These are phyloP conservation scores for Polyploca ridens DNA, from an alignment of 2,888 invertebrate genomes.

Conservation along the genomic window DNA sequence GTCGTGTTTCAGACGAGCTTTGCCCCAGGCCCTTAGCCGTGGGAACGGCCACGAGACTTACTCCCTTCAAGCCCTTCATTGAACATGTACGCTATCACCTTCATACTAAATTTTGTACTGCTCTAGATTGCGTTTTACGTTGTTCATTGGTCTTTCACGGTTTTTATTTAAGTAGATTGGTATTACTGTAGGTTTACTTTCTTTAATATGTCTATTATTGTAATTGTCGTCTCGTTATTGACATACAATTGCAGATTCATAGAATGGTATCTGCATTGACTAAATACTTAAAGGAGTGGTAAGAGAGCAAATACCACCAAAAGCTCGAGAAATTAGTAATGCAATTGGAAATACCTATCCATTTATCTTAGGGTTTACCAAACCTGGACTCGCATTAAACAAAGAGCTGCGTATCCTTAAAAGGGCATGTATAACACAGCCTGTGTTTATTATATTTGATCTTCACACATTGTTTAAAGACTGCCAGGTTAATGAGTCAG, in stretches of 20 bases:
- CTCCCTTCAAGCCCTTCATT: constrained; percentile 14
- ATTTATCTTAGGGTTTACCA: not conserved
- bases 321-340: too few relatives aligned
- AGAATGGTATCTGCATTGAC: too few relatives aligned
- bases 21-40: constrained; percentile 52
- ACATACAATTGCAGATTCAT: too few relatives aligned
- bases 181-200: too few relatives aligned
- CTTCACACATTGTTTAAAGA: constrained; percentile 47
- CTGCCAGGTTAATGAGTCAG: constrained; percentile 33
- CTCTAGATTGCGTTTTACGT: not conserved
- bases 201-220: too few relatives aligned
- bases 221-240: too few relatives aligned
- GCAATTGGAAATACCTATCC: not conserved
- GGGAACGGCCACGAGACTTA: constrained; percentile 38
- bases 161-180: not conserved
- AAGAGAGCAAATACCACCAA: too few relatives aligned
- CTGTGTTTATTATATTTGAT: constrained; percentile 31
- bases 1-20: constrained; percentile 39
- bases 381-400: not conserved
- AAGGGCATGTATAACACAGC: not conserved
- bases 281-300: too few relatives aligned
- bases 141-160: not conserved
- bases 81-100: constrained; percentile 11
- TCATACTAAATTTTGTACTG: not conserved
- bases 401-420: not conserved